Percentiles rank a stretch among this genome's conserved stretches.
Conservation (phyloP, 2,797 vertebrate species). For the Paratrypauchen microcephalus region DNA sequence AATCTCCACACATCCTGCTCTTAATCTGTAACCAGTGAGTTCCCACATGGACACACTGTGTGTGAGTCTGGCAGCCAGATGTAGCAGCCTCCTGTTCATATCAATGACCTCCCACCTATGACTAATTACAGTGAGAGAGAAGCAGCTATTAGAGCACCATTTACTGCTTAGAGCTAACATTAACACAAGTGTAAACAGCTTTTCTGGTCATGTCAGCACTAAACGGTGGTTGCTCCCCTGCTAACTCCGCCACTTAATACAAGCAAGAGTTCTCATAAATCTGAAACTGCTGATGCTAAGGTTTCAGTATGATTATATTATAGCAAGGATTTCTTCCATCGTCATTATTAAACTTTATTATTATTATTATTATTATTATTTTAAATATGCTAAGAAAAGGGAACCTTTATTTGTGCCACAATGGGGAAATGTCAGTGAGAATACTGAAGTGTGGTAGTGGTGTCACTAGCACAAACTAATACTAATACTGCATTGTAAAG, state of each 20-base stretch:
- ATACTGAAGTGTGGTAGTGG: neutral
- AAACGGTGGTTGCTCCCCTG: constrained; percentile 4
- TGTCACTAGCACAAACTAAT: constrained; percentile 14
- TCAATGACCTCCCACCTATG: constrained; percentile 42
- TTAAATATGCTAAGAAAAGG: too few species aligned
- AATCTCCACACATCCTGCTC: constrained; percentile 21
- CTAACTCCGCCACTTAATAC: constrained; percentile 25
- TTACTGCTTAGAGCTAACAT: constrained; percentile 34
- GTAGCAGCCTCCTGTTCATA: constrained; percentile 28
- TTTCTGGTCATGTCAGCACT: constrained; percentile 41
- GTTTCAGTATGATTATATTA: constrained; percentile 26
- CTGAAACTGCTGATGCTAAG: constrained; percentile 17
- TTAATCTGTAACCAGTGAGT: constrained; percentile 23
- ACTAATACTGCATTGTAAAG: constrained; percentile 12
- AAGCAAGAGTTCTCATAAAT: constrained; percentile 23
- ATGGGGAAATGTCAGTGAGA: too few species aligned
- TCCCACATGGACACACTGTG: constrained; percentile 49
- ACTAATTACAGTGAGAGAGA: constrained; percentile 33
- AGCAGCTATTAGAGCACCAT: constrained; percentile 35
- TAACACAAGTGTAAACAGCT: constrained; percentile 56
- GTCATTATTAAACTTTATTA: neutral
- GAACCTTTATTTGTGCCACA: too few species aligned
- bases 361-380: too few species aligned
- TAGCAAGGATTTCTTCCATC: constrained; percentile 7
- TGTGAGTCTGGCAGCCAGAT: constrained; percentile 63